phyloP scores from a whole-genome alignment of 1,140 invertebrate genomes.

The Pectinophora gossypiella region DNA sequence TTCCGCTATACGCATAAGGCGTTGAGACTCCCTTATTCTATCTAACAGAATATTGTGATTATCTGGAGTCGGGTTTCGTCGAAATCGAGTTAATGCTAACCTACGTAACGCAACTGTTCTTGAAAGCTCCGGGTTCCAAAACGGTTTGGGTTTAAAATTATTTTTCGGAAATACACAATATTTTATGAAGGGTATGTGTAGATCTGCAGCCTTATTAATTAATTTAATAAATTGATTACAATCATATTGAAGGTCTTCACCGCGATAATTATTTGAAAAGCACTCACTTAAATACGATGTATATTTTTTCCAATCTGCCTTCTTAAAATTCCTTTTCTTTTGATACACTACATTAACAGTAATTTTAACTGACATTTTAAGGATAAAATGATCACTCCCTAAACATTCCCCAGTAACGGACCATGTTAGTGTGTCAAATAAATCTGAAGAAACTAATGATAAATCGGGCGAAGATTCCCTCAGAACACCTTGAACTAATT shows the following conservation, averaged over 20 bases:
- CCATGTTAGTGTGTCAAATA: background rate
- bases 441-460: background rate
- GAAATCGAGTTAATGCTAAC: background rate
- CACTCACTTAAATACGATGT: background rate
- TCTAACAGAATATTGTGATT: background rate
- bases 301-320: background rate
- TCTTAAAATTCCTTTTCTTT: constrained; percentile 2
- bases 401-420: background rate
- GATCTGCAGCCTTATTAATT: background rate
- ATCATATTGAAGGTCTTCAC: background rate
- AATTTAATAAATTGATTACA: background rate
- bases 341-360: background rate
- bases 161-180: background rate
- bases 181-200: background rate
- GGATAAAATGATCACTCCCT: constrained; percentile 8
- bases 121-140: constrained; percentile 3
- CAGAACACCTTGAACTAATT: constrained; percentile 3
- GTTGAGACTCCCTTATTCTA: background rate
- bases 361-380: background rate
- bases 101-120: background rate
- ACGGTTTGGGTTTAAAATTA: constrained; percentile 2
- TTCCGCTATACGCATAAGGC: too few species aligned
- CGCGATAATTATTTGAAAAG: background rate
- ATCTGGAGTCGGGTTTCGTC: background rate
- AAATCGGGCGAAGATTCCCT: background rate